These are phyloP conservation scores for Caiman crocodilus DNA, from an alignment of 2,797 vertebrate species.

Conservation along the genomic window DNA sequence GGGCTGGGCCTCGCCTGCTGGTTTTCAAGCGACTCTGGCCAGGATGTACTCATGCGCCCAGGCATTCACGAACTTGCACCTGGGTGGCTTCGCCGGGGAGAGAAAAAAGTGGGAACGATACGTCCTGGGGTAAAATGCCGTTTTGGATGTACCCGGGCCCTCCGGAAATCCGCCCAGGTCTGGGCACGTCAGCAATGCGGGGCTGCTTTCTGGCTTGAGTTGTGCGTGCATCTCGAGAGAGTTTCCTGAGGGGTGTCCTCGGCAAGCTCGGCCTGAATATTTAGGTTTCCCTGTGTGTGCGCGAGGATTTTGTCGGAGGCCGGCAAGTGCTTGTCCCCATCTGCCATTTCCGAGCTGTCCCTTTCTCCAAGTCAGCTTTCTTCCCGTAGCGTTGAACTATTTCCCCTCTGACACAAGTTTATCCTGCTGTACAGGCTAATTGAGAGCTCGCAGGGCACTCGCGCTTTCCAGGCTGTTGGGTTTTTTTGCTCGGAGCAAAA, in stretches of 20 bases:
- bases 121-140: too few relatives aligned
- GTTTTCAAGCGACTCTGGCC: neutral
- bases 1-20: neutral
- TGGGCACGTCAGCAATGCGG: too few relatives aligned
- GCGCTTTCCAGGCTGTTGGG: conserved; percentile 75
- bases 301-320: neutral
- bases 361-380: neutral
- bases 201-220: too few relatives aligned
- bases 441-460: conserved; percentile 69
- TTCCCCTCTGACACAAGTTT: conserved; percentile 66
- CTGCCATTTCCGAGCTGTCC: neutral
- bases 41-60: neutral
- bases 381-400: conserved; percentile 22
- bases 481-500: conserved; percentile 73
- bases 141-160: too few relatives aligned
- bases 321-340: neutral
- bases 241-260: neutral
- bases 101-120: neutral
- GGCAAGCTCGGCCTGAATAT: neutral
- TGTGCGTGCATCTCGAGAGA: neutral
- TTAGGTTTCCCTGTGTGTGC: neutral
- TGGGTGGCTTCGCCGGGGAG: neutral
- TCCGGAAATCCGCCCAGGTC: neutral
- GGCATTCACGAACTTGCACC: neutral
- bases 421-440: conserved; percentile 62